These are phyloP conservation scores for Cheilosia variabilis DNA, from an alignment of 2,888 invertebrate genomes.

Conservation along the genomic window DNA sequence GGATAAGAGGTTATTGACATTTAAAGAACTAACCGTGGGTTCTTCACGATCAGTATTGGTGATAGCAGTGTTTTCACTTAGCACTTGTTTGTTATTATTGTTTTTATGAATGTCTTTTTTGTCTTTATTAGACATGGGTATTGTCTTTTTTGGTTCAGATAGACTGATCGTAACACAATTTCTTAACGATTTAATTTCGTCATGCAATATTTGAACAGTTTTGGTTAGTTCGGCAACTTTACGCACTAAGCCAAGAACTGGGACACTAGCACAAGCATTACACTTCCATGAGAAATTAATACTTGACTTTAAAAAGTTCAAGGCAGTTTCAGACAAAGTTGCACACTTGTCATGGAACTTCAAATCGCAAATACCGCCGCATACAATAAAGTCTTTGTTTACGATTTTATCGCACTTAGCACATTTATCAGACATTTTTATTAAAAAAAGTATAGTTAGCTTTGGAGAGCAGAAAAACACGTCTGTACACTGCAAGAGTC, in stretches of 20 bases:
- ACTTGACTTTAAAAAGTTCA: slow-evolving; percentile 37
- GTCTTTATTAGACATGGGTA: slow-evolving; percentile 9
- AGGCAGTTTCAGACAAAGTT: slow-evolving; percentile 21
- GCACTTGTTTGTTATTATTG: slow-evolving; percentile 13
- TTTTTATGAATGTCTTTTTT: slow-evolving; percentile 5
- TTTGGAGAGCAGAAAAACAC: slow-evolving; percentile 16
- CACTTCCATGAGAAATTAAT: slow-evolving; percentile 32
- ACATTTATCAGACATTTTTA: slow-evolving; percentile 46
- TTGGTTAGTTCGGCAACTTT: slow-evolving; percentile 32
- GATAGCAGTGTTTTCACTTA: neutral
- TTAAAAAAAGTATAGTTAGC: slow-evolving; percentile 9
- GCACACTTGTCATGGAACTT: slow-evolving; percentile 34
- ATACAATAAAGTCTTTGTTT: slow-evolving; percentile 26
- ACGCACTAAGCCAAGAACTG: slow-evolving; percentile 39
- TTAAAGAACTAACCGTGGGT: slow-evolving; percentile 9
- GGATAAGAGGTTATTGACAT: slow-evolving; percentile 16
- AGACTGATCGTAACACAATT: slow-evolving; percentile 1
- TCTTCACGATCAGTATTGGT: slow-evolving; percentile 14
- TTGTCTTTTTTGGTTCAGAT: slow-evolving; percentile 5
- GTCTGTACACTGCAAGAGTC: slow-evolving; percentile 26
- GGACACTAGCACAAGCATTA: slow-evolving; percentile 41
- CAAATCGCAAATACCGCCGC: slow-evolving; percentile 25
- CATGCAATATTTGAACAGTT: slow-evolving; percentile 32
- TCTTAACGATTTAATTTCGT: slow-evolving; percentile 30
- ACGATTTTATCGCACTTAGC: slow-evolving; percentile 40